Conservation (phyloP, 2,113 vertebrate species). For the Zapornia atra region DNA sequence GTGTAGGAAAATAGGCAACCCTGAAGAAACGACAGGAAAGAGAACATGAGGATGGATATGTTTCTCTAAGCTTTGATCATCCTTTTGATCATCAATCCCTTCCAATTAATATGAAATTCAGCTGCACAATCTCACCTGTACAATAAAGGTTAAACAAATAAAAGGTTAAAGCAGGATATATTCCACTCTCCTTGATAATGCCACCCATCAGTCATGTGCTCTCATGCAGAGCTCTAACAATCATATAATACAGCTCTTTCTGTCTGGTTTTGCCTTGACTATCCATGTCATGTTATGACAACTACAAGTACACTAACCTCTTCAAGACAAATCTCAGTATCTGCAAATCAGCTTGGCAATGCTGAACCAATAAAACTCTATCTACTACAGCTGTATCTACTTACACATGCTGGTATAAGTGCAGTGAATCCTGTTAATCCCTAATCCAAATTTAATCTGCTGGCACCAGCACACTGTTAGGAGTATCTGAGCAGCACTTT, state of each 20-base stretch:
- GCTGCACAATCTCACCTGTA: not conserved
- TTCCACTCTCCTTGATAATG: not conserved
- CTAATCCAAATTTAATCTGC: not conserved
- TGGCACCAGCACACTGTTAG: not conserved
- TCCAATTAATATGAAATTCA: constrained; percentile 1
- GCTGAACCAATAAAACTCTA: not conserved
- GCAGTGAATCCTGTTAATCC: not conserved
- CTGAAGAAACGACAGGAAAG: not conserved
- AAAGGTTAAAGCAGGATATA: not conserved
- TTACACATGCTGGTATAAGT: fast-evolving
- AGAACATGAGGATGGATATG: not conserved
- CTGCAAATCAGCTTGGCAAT: not conserved
- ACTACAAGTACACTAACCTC: not conserved
- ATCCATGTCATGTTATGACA: not conserved
- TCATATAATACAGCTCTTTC: not conserved
- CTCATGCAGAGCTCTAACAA: not conserved
- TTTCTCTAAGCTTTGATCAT: not conserved
- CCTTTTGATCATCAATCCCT: not conserved
- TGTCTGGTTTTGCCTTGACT: not conserved
- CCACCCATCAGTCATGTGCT: not conserved
- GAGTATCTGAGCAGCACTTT: not conserved
- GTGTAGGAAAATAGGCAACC: not conserved
- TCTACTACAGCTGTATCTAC: not conserved
- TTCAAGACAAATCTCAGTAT: not conserved
- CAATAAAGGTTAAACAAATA: constrained; percentile 20